phyloP scores from a whole-genome alignment of 2,797 vertebrate genomes.

The Parambassis ranga region DNA sequence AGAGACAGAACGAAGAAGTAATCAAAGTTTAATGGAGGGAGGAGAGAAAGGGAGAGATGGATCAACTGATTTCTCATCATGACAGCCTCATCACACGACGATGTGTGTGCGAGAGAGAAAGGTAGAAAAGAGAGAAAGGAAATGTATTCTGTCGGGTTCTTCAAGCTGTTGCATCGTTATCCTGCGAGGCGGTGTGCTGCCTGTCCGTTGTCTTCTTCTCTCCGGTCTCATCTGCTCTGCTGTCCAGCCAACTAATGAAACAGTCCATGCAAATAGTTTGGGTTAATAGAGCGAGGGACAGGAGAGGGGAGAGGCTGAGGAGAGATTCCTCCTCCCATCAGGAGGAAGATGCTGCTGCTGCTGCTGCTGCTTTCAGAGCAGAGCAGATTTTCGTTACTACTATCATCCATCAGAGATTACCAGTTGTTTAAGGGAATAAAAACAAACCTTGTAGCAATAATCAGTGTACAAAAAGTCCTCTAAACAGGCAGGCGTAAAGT shows the following conservation, averaged over 20 bases:
- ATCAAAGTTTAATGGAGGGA: constrained; percentile 53
- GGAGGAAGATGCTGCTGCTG: not conserved
- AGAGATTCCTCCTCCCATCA: constrained; percentile 16
- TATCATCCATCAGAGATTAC: too few relatives aligned
- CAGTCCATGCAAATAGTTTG: constrained; percentile 63
- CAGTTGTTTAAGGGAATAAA: too few relatives aligned
- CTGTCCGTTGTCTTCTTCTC: constrained; percentile 3
- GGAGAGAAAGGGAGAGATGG: constrained; percentile 36
- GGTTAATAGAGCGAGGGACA: constrained; percentile 65
- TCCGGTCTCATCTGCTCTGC: constrained; percentile 58
- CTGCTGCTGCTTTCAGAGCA: not conserved
- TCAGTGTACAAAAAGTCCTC: too few relatives aligned
- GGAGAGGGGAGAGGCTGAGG: constrained; percentile 6
- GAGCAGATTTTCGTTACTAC: too few relatives aligned
- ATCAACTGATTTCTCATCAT: constrained; percentile 42
- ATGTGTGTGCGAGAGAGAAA: constrained; percentile 8
- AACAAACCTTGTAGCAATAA: too few relatives aligned
- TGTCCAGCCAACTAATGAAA: constrained; percentile 66
- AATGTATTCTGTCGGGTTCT: constrained; percentile 58
- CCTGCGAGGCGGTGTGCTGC: constrained; percentile 19
- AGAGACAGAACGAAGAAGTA: constrained; percentile 17
- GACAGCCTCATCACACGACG: constrained; percentile 57
- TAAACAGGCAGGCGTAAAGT: too few relatives aligned
- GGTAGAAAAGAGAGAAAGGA: constrained; percentile 10
- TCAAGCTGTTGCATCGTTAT: constrained; percentile 42